Conservation (phyloP, 2,113 vertebrate species). For the Pluvialis apricaria region DNA sequence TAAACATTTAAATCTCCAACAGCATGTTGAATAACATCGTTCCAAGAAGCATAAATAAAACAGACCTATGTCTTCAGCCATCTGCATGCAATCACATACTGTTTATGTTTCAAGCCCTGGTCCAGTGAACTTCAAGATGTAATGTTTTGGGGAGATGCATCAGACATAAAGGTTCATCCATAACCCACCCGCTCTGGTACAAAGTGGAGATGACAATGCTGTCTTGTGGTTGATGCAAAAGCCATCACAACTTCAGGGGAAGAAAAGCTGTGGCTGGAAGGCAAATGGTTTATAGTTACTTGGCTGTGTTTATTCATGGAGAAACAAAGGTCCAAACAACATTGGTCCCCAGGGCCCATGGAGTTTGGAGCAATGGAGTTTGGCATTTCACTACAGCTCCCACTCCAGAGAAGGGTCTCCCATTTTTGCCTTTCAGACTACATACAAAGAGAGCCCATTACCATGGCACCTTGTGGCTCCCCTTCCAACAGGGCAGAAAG, state of each 20-base stretch:
- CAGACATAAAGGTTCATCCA: not conserved
- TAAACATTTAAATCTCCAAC: not conserved
- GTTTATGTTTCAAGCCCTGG: not conserved
- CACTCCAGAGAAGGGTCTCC: not conserved
- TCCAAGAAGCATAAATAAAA: constrained; percentile 5
- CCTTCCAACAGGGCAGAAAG: not conserved
- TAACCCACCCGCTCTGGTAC: not conserved
- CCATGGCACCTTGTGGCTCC: not conserved
- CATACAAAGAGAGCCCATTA: not conserved
- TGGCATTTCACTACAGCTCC: fast-evolving
- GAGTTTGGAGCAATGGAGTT: not conserved
- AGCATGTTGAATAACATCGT: constrained; percentile 1
- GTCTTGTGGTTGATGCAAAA: not conserved
- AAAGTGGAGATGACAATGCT: fast-evolving
- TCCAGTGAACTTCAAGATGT: not conserved
- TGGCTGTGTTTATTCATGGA: not conserved
- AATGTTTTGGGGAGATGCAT: not conserved
- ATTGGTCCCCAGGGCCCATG: fast-evolving
- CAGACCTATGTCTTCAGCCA: not conserved
- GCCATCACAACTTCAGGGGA: not conserved
- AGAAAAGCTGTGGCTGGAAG: not conserved
- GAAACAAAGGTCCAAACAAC: not conserved
- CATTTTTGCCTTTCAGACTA: not conserved
- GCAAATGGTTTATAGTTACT: not conserved
- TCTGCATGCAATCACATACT: not conserved